A percentile compares a stretch with the other conserved stretches of the same genome.
Evolutionary conservation across 2,888 invertebrate species (phyloP).

Genomic region (Synergus itoensis): DNA sequence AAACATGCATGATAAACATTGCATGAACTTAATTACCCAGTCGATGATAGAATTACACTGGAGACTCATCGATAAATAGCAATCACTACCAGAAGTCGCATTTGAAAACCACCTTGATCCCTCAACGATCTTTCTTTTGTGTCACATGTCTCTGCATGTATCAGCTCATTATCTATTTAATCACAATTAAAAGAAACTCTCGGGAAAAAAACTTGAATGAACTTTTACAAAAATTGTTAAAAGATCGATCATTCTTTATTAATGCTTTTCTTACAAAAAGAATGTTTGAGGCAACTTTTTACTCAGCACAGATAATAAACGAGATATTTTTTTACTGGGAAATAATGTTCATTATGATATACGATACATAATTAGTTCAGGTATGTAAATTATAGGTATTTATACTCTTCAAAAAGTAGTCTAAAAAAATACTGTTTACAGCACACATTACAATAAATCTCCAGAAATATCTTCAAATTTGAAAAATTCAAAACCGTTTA

Average conservation of each 20-base stretch:
- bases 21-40: neutral
- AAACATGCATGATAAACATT: conserved; percentile 11
- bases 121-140: neutral
- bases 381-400: neutral
- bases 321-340: neutral
- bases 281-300: neutral
- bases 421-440: neutral
- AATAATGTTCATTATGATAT: neutral
- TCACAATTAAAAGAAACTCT: neutral
- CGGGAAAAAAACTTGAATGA: neutral
- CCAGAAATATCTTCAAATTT: too few relatives aligned
- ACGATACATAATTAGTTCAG: neutral
- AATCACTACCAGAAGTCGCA: neutral
- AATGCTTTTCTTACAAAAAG: neutral
- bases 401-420: neutral
- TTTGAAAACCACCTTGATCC: conserved; percentile 17
- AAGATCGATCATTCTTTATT: neutral
- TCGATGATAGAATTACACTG: neutral
- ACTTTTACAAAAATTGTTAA: neutral
- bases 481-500: too few relatives aligned
- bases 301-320: neutral
- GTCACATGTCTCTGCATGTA: too few relatives aligned
- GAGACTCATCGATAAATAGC: neutral
- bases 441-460: neutral
- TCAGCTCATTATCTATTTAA: neutral